Evolutionary conservation across 2,113 vertebrate species (phyloP).

Genomic region (Monarcha castaneiventris): DNA sequence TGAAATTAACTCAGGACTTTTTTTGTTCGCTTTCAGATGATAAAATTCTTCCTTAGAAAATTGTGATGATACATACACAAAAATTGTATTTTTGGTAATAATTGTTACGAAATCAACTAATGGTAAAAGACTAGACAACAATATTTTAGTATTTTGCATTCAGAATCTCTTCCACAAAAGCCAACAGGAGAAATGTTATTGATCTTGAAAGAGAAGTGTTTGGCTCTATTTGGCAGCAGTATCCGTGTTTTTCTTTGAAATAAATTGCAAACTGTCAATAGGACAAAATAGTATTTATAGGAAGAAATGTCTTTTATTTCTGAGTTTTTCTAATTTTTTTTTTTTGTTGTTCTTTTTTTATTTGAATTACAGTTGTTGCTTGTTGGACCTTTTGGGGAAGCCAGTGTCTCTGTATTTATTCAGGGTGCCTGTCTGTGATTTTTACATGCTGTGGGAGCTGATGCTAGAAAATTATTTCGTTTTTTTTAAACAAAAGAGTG

Average conservation of each 20-base stretch:
- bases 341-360: neutral
- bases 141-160: neutral
- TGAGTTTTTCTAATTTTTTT: neutral
- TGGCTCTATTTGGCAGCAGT: neutral
- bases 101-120: neutral
- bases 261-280: neutral
- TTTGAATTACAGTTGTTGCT: neutral
- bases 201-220: neutral
- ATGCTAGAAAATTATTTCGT: neutral
- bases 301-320: neutral
- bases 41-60: neutral
- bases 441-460: neutral
- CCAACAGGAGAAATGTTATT: neutral
- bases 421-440: neutral
- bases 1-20: neutral
- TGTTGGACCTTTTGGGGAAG: neutral
- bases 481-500: neutral
- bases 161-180: neutral
- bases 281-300: neutral
- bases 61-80: neutral
- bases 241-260: neutral
- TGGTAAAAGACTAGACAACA: neutral
- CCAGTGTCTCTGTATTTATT: neutral
- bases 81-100: neutral
- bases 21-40: neutral